Base-by-base conservation (phyloP, 1,140 invertebrate species). In the Zaprionus ornatus region DNA sequence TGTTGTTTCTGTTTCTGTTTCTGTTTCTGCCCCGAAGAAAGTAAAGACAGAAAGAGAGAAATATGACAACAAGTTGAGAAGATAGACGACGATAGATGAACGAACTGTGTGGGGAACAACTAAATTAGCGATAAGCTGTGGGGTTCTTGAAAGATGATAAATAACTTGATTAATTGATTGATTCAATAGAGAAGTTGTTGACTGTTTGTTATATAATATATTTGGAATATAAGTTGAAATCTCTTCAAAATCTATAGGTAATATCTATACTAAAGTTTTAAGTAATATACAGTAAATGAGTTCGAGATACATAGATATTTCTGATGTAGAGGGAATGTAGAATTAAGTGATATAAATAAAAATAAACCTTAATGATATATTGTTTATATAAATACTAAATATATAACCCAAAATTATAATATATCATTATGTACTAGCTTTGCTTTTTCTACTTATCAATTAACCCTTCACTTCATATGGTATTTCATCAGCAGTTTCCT, bases 1-100 rank as follows among this genome's bases (percentile, higher is more conserved):
- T 54, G 50, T 37, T n/a, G n/a, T 29, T 12, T 13, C 3, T n/a
- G 15, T 40, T 15, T 40, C 37, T 48, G 19, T 17, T 45, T 57
- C 45, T 62, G 69, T 62, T 45, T 79, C 68, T 78, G 75, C 67
- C 79, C 68, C 63, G 40, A 87, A 80, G 83, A 86, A 86, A 82
- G 83, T 64, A 62, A 48, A 67, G 56, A 42, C 65, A 25, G 56
- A 6, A 37, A 27, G 19, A 27, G 2, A 37, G 17, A 9, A 55
- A 40, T 9, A 25, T 29, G 70, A 72, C 75, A 65, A 61, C 12
- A 66, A 67, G 15, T 32, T 32, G 29, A 10, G 29, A 10, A 32
- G 29, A 29, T 29, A n/a, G 40, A 17, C n/a, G 12, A 74, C 55
- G 57, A 69, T 56, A 56, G 66, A 70, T 74, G 72, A 74, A 74